phyloP scores from a whole-genome alignment of 2,797 vertebrate genomes.

The Vultur gryphus region DNA sequence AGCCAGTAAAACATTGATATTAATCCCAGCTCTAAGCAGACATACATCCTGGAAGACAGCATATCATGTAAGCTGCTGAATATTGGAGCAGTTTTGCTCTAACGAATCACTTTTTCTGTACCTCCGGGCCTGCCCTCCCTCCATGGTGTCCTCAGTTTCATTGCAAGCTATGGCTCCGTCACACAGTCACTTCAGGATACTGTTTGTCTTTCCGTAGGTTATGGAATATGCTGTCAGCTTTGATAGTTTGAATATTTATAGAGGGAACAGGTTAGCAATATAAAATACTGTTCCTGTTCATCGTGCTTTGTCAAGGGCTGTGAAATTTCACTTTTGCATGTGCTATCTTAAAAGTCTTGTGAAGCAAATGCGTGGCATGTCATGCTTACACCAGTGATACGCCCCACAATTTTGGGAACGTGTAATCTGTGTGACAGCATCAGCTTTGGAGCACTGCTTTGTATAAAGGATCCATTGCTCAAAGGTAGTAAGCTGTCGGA shows the following conservation, averaged over 20 bases:
- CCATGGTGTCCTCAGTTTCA: neutral
- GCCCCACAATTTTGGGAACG: neutral
- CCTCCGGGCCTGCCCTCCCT: neutral
- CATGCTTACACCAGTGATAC: neutral
- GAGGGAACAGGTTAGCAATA: neutral
- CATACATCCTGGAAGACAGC: neutral
- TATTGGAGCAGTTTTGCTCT: neutral
- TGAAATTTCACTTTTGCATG: neutral
- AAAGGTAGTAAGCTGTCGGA: neutral
- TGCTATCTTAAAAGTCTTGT: neutral
- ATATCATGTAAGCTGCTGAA: neutral
- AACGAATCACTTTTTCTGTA: neutral
- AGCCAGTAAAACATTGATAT: neutral
- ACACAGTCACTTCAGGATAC: neutral
- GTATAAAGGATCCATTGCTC: neutral
- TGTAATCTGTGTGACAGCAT: neutral
- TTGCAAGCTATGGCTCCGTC: neutral
- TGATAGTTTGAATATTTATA: neutral
- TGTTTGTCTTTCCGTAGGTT: neutral
- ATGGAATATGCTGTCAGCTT: neutral
- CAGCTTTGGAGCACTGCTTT: neutral
- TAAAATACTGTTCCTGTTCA: neutral
- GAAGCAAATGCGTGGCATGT: rapidly evolving
- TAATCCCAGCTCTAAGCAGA: neutral
- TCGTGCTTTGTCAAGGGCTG: neutral